Conservation (phyloP, 2,113 vertebrate genomes). For the Canis aureus region DNA sequence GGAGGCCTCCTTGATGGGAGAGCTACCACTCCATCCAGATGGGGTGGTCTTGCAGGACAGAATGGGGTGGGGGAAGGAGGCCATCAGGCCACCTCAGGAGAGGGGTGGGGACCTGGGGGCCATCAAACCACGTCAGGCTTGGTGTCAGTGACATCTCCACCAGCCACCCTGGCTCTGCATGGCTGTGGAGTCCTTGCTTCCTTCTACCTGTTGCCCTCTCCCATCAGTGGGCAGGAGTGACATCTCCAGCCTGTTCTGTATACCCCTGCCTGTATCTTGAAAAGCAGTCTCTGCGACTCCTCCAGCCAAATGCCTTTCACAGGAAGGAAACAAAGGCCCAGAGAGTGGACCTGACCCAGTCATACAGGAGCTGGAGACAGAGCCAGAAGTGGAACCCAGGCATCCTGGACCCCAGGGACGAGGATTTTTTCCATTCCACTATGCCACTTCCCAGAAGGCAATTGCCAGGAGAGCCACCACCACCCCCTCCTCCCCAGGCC, state of each 20-base stretch:
- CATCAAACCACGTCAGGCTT: not conserved
- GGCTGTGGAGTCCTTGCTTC: not conserved
- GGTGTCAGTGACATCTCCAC: not conserved
- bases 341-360: not conserved
- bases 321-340: not conserved
- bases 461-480: not conserved
- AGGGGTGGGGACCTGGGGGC: accelerated
- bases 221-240: not conserved
- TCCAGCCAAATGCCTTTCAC: not conserved
- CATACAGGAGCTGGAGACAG: not conserved
- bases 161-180: not conserved
- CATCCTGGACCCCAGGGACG: not conserved
- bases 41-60: not conserved
- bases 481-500: not conserved
- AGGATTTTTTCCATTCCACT: constrained; percentile 40
- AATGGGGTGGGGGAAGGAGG: not conserved
- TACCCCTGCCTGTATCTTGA: not conserved
- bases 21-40: not conserved
- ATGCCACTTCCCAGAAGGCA: constrained; percentile 50
- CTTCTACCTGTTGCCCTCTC: not conserved
- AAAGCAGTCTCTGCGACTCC: not conserved
- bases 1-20: not conserved
- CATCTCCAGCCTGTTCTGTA: accelerated
- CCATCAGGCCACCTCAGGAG: not conserved
- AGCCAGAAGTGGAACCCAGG: not conserved